Evolutionary conservation across 2,888 invertebrate species (phyloP).

Genomic region (Eudemis profundana): DNA sequence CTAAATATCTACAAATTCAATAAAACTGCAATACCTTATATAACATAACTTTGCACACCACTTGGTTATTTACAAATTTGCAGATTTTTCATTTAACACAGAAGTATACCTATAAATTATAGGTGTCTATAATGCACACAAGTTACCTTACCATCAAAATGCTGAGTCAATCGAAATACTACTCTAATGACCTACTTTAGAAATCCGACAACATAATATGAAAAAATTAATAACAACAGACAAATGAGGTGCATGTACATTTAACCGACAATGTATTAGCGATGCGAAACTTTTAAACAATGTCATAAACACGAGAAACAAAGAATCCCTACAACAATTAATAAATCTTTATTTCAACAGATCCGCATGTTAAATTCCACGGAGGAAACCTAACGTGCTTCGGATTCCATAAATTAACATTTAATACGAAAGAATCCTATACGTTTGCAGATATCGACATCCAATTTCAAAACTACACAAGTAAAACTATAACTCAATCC

Average conservation of each 20-base stretch:
- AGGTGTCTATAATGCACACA: no score
- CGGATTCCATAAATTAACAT: slow-evolving; percentile 16
- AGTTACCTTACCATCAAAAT: no score
- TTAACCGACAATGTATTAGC: neutral
- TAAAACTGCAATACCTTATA: no score
- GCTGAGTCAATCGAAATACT: no score
- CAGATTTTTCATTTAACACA: no score
- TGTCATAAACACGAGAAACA: slow-evolving; percentile 5
- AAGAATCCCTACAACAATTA: neutral
- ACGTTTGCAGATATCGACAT: slow-evolving; percentile 11
- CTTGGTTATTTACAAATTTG: no score
- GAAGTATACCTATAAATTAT: no score
- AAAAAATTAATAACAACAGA: neutral
- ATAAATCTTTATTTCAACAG: slow-evolving; percentile 9
- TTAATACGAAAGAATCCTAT: slow-evolving; percentile 11
- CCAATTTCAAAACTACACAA: neutral
- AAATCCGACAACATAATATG: no score
- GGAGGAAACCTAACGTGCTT: slow-evolving; percentile 12
- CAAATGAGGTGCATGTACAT: neutral
- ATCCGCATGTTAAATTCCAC: slow-evolving; percentile 14
- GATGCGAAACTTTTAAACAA: neutral
- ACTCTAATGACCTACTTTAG: no score
- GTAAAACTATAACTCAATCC: neutral
- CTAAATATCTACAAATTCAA: no score
- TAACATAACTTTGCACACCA: no score